Base-by-base conservation (phyloP, 2,113 vertebrate species). In the Ammodytes marinus region DNA sequence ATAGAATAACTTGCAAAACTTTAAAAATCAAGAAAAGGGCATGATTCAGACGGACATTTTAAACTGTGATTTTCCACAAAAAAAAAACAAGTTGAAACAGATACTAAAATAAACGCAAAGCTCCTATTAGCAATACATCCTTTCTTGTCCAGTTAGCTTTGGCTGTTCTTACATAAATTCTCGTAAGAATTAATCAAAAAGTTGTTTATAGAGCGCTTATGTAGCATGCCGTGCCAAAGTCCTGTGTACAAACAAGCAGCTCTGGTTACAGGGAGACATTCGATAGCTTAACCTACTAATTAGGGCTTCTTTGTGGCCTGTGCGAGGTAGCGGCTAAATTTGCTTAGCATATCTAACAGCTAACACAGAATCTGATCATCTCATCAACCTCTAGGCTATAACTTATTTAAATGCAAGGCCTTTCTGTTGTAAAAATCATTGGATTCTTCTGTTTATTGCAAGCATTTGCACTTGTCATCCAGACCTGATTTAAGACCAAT, bases 181-280 rank as follows among this genome's bases (percentile, higher is more conserved):
- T 27, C 49, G 27, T 27, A 27, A 27, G 27, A 47, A 47, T 8
- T 47, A 47, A 11, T 7, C 46, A 9, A 11, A 27, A 17, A n/a
- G 17, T 63, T 10, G 5, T 15, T 7, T 40, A 2, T 47, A 54
- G 27, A 27, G 27, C 27, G 27, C 27, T 27, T 27, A 15, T 43
- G 50, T 27, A 66, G 46, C 69, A 49, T 52, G 59, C 2, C 0
- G 12, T 69, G 72, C 55, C 27, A 64, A 64, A 46, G 46, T 81
- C 61, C 19, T 12, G 14, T 67, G 77, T 54, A 77, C 83, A 88
- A 87, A 89, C 82, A 84, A 40, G 79, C 79, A 71, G 77, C 83
- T 88, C 77, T 77, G 47, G 75, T 79, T 70, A 77, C 86, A 13
- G 46, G 8, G 55, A 42, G 79, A 83, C 50, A 86, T 60, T 13